Base-by-base conservation (phyloP, 2,797 vertebrate species). In the Parotocinclus haroldoi region DNA sequence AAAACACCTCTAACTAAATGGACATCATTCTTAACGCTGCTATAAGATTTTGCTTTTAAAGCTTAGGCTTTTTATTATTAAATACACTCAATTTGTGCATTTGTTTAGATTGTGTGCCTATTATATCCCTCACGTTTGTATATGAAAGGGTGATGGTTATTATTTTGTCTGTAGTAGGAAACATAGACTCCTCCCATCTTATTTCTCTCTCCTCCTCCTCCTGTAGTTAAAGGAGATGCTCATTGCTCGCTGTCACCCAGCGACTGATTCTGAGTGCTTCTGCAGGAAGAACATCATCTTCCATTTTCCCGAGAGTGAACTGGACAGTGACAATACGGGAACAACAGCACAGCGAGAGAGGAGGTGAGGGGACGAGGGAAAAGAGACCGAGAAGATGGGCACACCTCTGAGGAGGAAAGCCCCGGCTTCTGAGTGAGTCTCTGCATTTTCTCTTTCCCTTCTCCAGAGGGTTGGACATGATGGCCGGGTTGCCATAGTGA, bases 401-500 rank as follows among this genome's bases (percentile, higher is more conserved):
- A 76, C 76, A 77, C 76, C 81, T 77, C 75, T 76, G 38, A 69
- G 58, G 70, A 78, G 79, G 75, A 78, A 75, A 73, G 63, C 66
- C 75, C 76, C 70, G 4, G 69, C 73, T 68, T 76, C 74, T 58
- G 65, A 79, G 81, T 82, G 62, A 82, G 81, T 82, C 69, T 59
- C 58, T 71, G 74, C 74, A 69, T 81, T 69, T 79, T 69, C 66
- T 39, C 1, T 57, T 81, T 79, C 59, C 72, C 69, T 70, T 63
- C 53, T 72, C 65, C 58, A 76, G 81, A 74, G 74, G 71, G 71
- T 77, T 68, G 73, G 69, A 77, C 69, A 76, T 75, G 71, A 72
- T 69, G 81, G 73, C 74, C 55, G 65, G 70, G 89, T 90, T 89
- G 84, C 86, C 85, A 89, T 89, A 84, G 88, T 78, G 84, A 90